Percentiles rank a stretch among this genome's conserved stretches.
These are phyloP conservation scores for Rambutsinella grinnellia DNA, from an alignment of 2,888 invertebrate genomes.

Conservation along the genomic window DNA sequence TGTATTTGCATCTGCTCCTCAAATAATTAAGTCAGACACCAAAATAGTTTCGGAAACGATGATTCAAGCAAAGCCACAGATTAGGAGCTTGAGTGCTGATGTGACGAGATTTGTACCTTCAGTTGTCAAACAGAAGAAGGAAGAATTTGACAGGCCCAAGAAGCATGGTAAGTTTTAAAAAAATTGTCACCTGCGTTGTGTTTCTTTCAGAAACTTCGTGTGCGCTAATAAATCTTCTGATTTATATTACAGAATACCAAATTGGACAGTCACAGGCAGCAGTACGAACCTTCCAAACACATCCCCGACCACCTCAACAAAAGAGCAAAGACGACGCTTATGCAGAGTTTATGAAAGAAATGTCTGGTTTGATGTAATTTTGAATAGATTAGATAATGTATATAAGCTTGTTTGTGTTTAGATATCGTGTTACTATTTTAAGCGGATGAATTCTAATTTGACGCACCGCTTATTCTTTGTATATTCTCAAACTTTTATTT, in stretches of 20 bases:
- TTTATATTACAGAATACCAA: conserved; percentile 53
- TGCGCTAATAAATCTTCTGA: not conserved
- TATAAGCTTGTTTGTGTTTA: too few relatives aligned
- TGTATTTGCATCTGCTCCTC: conserved; percentile 85
- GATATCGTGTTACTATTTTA: too few relatives aligned
- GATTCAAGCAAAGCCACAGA: conserved; percentile 89
- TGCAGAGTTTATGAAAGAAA: conserved; percentile 98
- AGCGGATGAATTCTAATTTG: too few relatives aligned
- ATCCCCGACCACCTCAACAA: conserved; percentile 68
- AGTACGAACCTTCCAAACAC: conserved; percentile 44
- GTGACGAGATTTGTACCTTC: conserved; percentile 96
- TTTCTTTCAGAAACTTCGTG: not conserved
- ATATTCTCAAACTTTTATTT: too few relatives aligned
- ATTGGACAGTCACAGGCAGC: conserved; percentile 57
- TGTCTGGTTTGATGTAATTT: conserved; percentile 88
- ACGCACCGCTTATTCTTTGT: too few relatives aligned
- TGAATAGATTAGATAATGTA: not conserved
- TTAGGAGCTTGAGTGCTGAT: conserved; percentile 92
- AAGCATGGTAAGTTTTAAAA: conserved; percentile 29
- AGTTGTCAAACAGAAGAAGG: conserved; percentile 89
- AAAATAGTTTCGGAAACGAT: conserved; percentile 62
- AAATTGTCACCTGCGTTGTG: not conserved
- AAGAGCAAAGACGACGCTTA: conserved; percentile 97
- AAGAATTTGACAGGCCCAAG: conserved; percentile 78
- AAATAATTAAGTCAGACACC: conserved; percentile 78